Base-by-base conservation (phyloP, 2,888 invertebrate genomes). In the Volucella bombylans region DNA sequence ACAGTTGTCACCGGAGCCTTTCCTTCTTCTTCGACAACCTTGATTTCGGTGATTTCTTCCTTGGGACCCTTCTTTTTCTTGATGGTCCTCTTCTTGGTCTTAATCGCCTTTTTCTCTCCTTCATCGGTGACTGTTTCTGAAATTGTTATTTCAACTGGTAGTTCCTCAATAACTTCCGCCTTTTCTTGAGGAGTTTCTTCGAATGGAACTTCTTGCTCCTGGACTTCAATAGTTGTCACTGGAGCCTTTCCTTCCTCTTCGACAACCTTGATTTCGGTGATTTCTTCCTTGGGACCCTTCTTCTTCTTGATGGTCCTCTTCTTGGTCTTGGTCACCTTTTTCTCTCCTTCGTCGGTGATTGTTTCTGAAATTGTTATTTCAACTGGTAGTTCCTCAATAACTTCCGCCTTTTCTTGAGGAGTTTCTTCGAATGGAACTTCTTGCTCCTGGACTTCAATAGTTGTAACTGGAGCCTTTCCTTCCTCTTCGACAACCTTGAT, bases 341-440 rank as follows among this genome's bases (percentile, higher is more conserved):
- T 90, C 67, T 88, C 89, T 14, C 90, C 91, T 73, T 90, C 90
- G 45, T 88, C 87, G 0, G 92, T 92, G 2, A 88, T 72, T 14
- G 92, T 91, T 89, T 93, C 92, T 1, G 91, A 90, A 1, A 92
- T 88, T 61, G 90, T 90, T 0, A 91, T 89, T 69, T 90, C 90
- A 1, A 92, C 88, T 61, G 90, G 90, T 0, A 91, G 89, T 69
- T 90, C 89, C 87, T 88, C 90, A 61, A 85, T 87, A 67, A 82
- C 31, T 81, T 91, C 91, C 59, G 86, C 87, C 10, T 88, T 78
- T 38, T 91, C 90, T 86, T 91, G 15, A 9, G 87, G 86, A 52
- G 54, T 45, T 67, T 87, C 87, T 86, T 85, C 87, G 47, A 85
- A 87, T 18, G 89, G 88, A 1, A 89, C 87, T 0, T 23, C 23